phyloP scores from a whole-genome alignment of 2,797 vertebrate species.

The Falco peregrinus region DNA sequence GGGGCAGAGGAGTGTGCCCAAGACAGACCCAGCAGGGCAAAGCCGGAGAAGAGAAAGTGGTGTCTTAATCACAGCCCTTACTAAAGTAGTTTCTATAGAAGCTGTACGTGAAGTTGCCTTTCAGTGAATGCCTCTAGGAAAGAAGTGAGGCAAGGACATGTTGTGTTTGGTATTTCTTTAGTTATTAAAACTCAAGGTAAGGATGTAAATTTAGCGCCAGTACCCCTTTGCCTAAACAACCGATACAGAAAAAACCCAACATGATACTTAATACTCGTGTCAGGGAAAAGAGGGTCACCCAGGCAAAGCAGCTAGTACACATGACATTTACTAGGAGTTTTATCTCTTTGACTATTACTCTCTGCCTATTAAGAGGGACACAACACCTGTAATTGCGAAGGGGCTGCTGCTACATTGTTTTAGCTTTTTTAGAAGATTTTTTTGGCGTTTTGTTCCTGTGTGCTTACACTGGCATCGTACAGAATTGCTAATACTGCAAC shows the following conservation, averaged over 20 bases:
- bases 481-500: neutral
- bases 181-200: neutral
- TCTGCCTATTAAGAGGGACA: neutral
- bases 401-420: neutral
- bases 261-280: neutral
- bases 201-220: neutral
- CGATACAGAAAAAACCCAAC: neutral
- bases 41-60: neutral
- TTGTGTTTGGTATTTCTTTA: neutral
- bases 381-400: neutral
- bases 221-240: neutral
- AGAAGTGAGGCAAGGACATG: neutral
- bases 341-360: neutral
- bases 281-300: neutral
- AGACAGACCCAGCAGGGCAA: rapidly evolving
- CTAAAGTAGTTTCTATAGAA: neutral
- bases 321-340: neutral
- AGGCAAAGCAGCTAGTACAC: neutral
- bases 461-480: neutral
- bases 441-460: neutral
- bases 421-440: neutral
- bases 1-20: neutral
- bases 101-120: neutral
- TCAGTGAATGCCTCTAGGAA: neutral
- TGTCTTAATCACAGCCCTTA: neutral